Evolutionary conservation across 2,888 invertebrate species (phyloP).

Genomic region (Podotricha telesiphe): DNA sequence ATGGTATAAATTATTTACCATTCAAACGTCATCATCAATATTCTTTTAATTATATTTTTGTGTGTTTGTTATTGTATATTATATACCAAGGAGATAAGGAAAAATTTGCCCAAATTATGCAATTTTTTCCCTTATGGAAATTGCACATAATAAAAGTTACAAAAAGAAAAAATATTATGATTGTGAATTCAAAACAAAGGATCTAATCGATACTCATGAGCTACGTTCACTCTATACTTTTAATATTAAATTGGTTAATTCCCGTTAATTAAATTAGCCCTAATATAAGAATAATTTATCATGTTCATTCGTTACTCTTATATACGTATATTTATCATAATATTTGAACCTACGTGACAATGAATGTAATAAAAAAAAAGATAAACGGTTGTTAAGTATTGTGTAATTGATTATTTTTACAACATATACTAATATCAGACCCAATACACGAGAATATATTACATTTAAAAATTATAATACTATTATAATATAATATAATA

Average conservation of each 20-base stretch:
- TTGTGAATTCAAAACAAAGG: too few species aligned
- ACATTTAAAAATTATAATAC: too few species aligned
- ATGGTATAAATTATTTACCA: constrained; percentile 55
- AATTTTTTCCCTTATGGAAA: too few species aligned
- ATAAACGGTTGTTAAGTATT: constrained; percentile 10
- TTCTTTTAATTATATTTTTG: constrained; percentile 13
- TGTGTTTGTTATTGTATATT: background rate
- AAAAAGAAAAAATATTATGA: too few species aligned
- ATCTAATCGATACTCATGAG: background rate
- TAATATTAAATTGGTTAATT: background rate
- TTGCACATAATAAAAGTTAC: too few species aligned
- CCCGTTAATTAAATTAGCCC: background rate
- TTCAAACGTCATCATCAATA: constrained; percentile 46
- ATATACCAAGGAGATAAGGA: background rate
- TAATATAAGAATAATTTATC: constrained; percentile 7
- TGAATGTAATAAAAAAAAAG: background rate
- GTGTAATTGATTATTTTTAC: background rate
- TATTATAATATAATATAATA: too few species aligned
- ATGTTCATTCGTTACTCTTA: background rate
- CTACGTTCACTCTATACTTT: background rate
- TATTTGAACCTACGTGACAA: constrained; percentile 9
- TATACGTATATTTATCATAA: background rate
- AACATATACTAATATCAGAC: too few species aligned
- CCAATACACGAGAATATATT: too few species aligned
- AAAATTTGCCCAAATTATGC: background rate